A percentile compares a stretch with the other conserved stretches of the same genome.
Conservation (phyloP, 2,888 invertebrate species). For the Caenorhabditis imperialis region DNA sequence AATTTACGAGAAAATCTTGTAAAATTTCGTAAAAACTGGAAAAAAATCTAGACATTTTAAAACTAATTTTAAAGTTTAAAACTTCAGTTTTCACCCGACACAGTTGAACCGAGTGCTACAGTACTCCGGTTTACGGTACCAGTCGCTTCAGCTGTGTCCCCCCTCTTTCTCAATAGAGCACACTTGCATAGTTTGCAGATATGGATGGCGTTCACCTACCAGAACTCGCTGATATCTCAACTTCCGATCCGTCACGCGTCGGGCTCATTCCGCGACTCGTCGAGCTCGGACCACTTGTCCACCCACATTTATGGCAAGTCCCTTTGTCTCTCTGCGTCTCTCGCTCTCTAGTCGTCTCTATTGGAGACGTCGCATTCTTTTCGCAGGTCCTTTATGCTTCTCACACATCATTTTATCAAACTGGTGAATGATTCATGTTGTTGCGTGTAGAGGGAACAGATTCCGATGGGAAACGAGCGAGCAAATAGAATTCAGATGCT, state of each 20-base stretch:
- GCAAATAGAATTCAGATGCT: slow-evolving; percentile 19
- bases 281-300: slow-evolving; percentile 35
- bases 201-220: slow-evolving; percentile 69
- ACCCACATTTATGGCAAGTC: slow-evolving; percentile 49
- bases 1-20: too few relatives aligned
- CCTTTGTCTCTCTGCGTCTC: background rate
- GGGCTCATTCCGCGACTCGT: slow-evolving; percentile 40
- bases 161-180: too few relatives aligned
- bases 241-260: slow-evolving; percentile 52
- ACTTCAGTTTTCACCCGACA: too few relatives aligned
- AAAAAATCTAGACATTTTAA: too few relatives aligned
- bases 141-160: too few relatives aligned
- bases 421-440: slow-evolving; percentile 10
- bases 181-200: slow-evolving; percentile 37
- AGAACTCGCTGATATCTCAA: slow-evolving; percentile 60
- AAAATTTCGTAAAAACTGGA: too few relatives aligned
- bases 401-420: background rate
- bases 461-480: slow-evolving; percentile 1
- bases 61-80: too few relatives aligned
- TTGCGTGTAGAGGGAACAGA: slow-evolving; percentile 26
- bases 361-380: background rate
- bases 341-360: slow-evolving; percentile 23
- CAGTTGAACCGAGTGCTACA: too few relatives aligned
- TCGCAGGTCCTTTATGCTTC: background rate
- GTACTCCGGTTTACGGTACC: background rate